Base-by-base conservation (phyloP, 2,888 invertebrate species). In the Sinodicranocentrus sp. region DNA sequence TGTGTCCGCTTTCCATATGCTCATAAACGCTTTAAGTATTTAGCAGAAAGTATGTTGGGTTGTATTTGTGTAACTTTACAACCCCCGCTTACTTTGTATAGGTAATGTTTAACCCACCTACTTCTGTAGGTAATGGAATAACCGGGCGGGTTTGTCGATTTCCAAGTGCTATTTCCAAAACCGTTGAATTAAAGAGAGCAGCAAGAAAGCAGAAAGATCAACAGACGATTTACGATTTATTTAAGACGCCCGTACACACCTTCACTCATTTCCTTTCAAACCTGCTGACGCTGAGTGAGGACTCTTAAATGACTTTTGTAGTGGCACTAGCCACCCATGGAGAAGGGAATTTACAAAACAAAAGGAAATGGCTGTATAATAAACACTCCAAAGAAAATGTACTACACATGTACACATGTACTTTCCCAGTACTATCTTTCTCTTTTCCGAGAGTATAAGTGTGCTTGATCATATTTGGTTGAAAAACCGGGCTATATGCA, bases 401-500 rank as follows among this genome's bases (percentile, higher is more conserved):
- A 17, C 8, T 48, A 48, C 48, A 48, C 17, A 39, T 39, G 39
- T 39, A 39, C 39, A 39, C 39, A 39, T 39, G 39, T 39, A n/a
- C n/a, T n/a, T n/a, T n/a, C n/a, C n/a, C n/a, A n/a, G n/a, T n/a
- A n/a, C n/a, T n/a, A n/a, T n/a, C n/a, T n/a, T n/a, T n/a, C n/a
- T n/a, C n/a, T n/a, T n/a, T n/a, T n/a, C n/a, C n/a, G n/a, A n/a
- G n/a, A n/a, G n/a, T n/a, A n/a, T n/a, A n/a, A n/a, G n/a, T n/a
- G 21, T 59, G 13, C 52, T 67, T 67, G 43, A 67, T 44, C 67
- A 21, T 65, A 65, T 28, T 65, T 33, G 33, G 33, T 39, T 1
- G n/a, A n/a, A n/a, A n/a, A n/a, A n/a, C n/a, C n/a, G n/a, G n/a
- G n/a, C n/a, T n/a, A n/a, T n/a, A n/a, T n/a, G n/a, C n/a, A n/a